Conservation (phyloP, 2,113 vertebrate genomes). For the Mustelus asterias region DNA sequence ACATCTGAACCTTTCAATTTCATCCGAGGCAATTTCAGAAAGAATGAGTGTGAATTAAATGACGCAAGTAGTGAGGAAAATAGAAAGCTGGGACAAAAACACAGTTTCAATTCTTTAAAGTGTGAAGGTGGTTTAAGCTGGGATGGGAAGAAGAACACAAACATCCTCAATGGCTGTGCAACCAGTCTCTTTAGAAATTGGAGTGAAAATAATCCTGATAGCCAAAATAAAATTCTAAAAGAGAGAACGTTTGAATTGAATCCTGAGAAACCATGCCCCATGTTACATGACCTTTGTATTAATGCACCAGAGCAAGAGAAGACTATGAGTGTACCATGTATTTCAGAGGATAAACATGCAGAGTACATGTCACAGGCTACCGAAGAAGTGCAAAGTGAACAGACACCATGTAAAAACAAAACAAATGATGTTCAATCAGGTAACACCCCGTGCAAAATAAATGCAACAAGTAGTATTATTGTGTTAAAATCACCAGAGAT, state of each 20-base stretch:
- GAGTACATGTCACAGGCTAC: neutral
- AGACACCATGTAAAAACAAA: constrained; percentile 41
- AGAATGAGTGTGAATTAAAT: neutral
- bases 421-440: constrained; percentile 45
- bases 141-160: neutral
- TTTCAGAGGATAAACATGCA: neutral
- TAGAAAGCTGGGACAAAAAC: neutral
- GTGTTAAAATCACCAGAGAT: constrained; percentile 57
- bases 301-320: neutral
- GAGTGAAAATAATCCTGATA: neutral
- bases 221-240: neutral
- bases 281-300: neutral
- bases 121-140: neutral
- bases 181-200: neutral
- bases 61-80: neutral
- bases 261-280: neutral
- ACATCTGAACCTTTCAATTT: neutral
- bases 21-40: neutral
- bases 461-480: constrained; percentile 44
- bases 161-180: neutral
- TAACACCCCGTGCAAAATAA: neutral
- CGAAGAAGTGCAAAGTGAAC: constrained; percentile 3
- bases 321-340: too few species aligned
- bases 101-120: neutral
- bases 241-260: neutral